phyloP scores from a whole-genome alignment of 2,797 vertebrate genomes.

The Gymnopithys bicolor region DNA sequence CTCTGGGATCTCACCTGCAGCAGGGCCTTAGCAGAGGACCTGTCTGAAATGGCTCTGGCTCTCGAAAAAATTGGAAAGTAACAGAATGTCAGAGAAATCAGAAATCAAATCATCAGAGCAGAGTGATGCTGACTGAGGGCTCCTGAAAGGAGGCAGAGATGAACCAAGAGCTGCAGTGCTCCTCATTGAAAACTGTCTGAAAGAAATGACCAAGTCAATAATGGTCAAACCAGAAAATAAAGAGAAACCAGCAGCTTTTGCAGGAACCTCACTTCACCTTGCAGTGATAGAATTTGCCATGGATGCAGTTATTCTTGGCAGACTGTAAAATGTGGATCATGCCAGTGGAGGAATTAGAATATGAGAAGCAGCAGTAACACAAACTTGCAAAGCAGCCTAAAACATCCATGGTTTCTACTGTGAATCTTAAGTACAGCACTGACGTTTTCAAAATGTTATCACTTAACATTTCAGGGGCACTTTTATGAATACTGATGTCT shows the following conservation, averaged over 20 bases:
- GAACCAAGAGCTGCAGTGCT: fast-evolving
- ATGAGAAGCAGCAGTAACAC: neutral
- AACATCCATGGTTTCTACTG: neutral
- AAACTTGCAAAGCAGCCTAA: neutral
- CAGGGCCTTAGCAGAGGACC: neutral
- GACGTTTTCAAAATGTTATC: neutral
- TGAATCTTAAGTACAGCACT: neutral
- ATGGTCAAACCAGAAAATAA: neutral
- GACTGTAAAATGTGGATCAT: neutral
- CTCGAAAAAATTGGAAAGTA: neutral
- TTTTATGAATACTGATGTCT: neutral
- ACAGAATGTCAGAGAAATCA: neutral
- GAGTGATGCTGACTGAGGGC: neutral
- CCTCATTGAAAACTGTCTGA: fast-evolving
- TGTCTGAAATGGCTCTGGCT: neutral
- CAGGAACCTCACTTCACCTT: neutral
- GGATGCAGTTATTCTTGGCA: neutral
- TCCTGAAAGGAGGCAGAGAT: neutral
- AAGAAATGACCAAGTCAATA: neutral
- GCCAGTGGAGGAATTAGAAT: neutral
- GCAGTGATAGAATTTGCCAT: neutral
- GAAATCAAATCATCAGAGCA: too few relatives aligned
- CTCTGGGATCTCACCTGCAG: neutral
- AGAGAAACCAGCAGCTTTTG: neutral
- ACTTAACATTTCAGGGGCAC: neutral